Conservation (phyloP, 2,113 vertebrate genomes). For the Alces alces region DNA sequence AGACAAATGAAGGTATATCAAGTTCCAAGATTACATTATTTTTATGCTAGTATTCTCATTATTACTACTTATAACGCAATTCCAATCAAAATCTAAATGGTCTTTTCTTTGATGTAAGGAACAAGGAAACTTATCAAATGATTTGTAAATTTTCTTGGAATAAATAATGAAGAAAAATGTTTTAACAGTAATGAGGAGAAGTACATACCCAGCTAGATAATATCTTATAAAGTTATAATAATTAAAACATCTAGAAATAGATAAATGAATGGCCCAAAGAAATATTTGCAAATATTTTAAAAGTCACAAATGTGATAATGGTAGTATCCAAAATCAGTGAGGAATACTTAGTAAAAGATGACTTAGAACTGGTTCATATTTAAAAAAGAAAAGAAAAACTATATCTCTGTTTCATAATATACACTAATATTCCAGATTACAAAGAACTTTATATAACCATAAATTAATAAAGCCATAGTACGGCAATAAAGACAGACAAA, state of each 20-base stretch:
- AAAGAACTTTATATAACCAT: neutral
- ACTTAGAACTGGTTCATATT: neutral
- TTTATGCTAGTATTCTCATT: neutral
- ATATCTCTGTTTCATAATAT: neutral
- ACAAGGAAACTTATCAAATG: neutral
- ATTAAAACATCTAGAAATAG: neutral
- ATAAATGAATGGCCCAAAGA: neutral
- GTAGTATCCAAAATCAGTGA: neutral
- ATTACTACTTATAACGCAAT: neutral
- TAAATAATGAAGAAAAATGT: slow-evolving; percentile 7
- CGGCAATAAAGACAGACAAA: neutral
- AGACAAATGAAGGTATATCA: neutral
- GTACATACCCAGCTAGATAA: neutral
- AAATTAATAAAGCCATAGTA: neutral
- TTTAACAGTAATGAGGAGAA: neutral
- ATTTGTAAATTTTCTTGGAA: slow-evolving; percentile 1
- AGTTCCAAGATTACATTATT: neutral
- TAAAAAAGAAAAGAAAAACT: neutral
- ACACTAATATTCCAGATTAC: neutral
- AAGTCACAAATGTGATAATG: neutral
- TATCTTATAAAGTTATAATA: neutral
- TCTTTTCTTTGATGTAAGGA: neutral
- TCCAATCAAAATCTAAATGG: neutral
- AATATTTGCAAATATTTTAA: neutral
- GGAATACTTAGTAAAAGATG: neutral